A percentile compares a stretch with the other conserved stretches of the same genome.
Evolutionary conservation across 2,113 vertebrate species (phyloP).

Genomic region (Lasiurus borealis): DNA sequence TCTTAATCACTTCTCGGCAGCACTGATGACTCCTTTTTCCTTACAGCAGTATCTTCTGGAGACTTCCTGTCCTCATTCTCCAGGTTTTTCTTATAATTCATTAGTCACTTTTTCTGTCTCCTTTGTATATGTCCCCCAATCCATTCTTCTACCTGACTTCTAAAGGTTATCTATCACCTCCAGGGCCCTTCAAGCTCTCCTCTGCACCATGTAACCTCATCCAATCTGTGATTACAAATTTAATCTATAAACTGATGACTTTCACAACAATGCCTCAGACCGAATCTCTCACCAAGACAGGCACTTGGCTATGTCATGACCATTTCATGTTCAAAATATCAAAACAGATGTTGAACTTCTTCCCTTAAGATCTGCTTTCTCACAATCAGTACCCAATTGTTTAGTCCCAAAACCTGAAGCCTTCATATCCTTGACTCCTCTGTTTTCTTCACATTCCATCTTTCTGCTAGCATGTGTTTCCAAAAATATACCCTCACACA

Average conservation of each 20-base stretch:
- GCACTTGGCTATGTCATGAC: background rate
- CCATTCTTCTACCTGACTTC: background rate
- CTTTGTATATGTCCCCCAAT: background rate
- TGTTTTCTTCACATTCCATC: background rate
- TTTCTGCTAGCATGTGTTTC: background rate
- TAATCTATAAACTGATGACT: background rate
- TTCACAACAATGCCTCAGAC: background rate
- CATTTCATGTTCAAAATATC: background rate
- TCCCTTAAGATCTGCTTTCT: background rate
- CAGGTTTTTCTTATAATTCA: background rate
- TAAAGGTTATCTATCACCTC: background rate
- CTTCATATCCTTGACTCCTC: background rate
- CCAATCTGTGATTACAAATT: background rate
- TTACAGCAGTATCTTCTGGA: background rate
- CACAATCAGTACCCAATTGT: background rate
- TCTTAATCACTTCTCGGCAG: background rate
- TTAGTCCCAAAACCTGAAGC: background rate
- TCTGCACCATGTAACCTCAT: background rate
- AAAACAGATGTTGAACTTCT: background rate
- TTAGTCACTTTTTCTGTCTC: background rate
- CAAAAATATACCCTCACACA: background rate
- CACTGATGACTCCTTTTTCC: background rate
- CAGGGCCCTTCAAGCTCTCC: background rate
- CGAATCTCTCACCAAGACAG: background rate
- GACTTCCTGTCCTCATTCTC: background rate